These are phyloP conservation scores for Indicator indicator DNA, from an alignment of 2,113 vertebrate genomes.

Conservation along the genomic window DNA sequence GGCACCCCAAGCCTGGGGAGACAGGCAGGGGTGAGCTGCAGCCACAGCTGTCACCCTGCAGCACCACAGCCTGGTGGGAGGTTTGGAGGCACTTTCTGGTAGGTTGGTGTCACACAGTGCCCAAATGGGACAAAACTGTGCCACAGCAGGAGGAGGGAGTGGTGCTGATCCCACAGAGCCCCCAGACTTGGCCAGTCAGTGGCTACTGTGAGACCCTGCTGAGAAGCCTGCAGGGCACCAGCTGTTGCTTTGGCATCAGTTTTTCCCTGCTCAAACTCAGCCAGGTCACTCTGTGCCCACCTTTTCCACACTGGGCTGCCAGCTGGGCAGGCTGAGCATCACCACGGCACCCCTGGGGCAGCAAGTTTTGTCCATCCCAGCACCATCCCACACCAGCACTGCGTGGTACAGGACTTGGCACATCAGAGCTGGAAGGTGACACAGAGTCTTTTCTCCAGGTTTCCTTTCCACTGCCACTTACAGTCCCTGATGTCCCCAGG, in stretches of 20 bases:
- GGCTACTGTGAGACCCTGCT: fast-evolving
- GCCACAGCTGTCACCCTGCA: fast-evolving
- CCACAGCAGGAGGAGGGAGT: neutral
- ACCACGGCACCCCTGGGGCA: neutral
- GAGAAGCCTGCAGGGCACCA: neutral
- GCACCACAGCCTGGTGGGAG: fast-evolving
- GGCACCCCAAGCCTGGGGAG: neutral
- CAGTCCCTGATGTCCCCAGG: neutral
- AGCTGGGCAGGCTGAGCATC: fast-evolving
- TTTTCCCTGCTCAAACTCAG: neutral
- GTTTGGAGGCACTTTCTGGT: fast-evolving
- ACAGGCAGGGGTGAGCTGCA: neutral
- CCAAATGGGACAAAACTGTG: fast-evolving
- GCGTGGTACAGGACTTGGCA: neutral
- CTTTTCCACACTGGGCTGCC: neutral
- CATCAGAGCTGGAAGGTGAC: neutral
- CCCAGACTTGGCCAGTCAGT: neutral
- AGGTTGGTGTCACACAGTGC: fast-evolving
- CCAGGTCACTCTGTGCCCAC: fast-evolving
- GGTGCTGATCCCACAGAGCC: fast-evolving
- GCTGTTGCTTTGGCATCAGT: neutral
- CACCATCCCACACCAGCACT: neutral
- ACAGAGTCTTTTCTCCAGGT: neutral
- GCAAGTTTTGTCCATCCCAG: neutral
- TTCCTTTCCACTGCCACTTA: neutral